Evolutionary conservation across 2,797 vertebrate genomes (phyloP).

Genomic region (Knipowitschia caucasica): DNA sequence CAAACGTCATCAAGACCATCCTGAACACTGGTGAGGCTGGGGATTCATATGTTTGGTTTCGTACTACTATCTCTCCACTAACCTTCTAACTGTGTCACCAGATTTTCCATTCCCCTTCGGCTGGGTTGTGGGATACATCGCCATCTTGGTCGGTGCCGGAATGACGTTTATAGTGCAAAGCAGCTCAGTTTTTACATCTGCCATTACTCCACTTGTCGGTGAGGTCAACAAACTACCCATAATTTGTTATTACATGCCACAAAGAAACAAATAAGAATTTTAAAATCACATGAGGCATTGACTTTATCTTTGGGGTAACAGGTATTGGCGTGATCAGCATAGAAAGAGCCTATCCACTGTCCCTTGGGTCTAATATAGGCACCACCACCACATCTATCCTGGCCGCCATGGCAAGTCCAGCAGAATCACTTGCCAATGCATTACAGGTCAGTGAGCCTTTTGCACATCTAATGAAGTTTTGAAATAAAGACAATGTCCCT

Average conservation of each 20-base stretch:
- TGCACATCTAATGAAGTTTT: not conserved
- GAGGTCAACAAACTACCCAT: constrained; percentile 56
- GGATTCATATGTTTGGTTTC: not conserved
- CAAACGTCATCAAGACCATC: constrained; percentile 86
- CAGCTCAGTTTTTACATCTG: constrained; percentile 95
- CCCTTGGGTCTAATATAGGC: constrained; percentile 93
- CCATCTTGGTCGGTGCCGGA: constrained; percentile 88
- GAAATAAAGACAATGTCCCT: not conserved
- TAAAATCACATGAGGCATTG: not conserved
- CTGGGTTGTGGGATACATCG: constrained; percentile 93
- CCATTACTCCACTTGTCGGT: constrained; percentile 95
- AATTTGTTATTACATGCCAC: not conserved
- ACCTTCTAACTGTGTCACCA: constrained; percentile 46
- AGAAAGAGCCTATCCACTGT: constrained; percentile 90
- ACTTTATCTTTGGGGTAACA: constrained; percentile 47
- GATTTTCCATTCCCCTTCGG: constrained; percentile 94
- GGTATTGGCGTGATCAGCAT: constrained; percentile 93
- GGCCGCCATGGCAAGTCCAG: constrained; percentile 90
- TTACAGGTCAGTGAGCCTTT: constrained; percentile 80
- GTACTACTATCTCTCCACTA: not conserved
- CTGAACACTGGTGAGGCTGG: constrained; percentile 91
- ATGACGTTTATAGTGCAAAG: constrained; percentile 98
- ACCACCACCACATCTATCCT: constrained; percentile 93
- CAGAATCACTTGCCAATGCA: constrained; percentile 78
- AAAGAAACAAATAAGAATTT: not conserved